phyloP scores from a whole-genome alignment of 2,113 vertebrate species.

The Hylia prasina region DNA sequence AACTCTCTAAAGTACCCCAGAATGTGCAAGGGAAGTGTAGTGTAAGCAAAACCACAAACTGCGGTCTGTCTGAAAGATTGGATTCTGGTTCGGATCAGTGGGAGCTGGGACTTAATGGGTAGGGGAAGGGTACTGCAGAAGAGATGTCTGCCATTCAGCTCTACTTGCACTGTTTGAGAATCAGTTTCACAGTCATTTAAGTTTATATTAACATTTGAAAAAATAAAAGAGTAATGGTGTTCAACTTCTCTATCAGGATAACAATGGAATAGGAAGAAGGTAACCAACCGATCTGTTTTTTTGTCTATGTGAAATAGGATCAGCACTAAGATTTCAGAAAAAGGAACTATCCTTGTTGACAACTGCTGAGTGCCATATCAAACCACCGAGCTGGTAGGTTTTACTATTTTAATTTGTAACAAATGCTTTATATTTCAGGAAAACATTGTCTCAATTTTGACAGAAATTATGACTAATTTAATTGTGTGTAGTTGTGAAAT shows the following conservation, averaged over 20 bases:
- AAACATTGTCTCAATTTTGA: not conserved
- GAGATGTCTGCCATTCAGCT: not conserved
- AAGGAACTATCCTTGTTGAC: not conserved
- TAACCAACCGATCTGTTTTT: not conserved
- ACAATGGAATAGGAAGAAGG: not conserved
- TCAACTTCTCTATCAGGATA: not conserved
- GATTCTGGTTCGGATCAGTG: not conserved
- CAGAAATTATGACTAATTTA: not conserved
- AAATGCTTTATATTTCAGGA: not conserved
- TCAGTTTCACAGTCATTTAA: not conserved
- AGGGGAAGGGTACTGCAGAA: not conserved
- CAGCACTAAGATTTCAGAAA: not conserved
- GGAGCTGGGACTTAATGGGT: not conserved
- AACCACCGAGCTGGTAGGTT: not conserved
- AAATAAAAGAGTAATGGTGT: not conserved
- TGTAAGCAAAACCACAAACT: rapidly evolving
- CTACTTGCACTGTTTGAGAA: not conserved
- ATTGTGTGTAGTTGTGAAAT: not conserved
- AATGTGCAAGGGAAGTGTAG: not conserved
- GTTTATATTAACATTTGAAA: not conserved
- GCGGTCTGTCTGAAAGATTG: not conserved
- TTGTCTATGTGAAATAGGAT: not conserved
- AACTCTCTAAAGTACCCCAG: not conserved
- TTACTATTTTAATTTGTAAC: not conserved
- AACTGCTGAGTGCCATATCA: not conserved